Base-by-base conservation (phyloP, 2,888 invertebrate genomes). In the Liopterus haemorrhoidalis region DNA sequence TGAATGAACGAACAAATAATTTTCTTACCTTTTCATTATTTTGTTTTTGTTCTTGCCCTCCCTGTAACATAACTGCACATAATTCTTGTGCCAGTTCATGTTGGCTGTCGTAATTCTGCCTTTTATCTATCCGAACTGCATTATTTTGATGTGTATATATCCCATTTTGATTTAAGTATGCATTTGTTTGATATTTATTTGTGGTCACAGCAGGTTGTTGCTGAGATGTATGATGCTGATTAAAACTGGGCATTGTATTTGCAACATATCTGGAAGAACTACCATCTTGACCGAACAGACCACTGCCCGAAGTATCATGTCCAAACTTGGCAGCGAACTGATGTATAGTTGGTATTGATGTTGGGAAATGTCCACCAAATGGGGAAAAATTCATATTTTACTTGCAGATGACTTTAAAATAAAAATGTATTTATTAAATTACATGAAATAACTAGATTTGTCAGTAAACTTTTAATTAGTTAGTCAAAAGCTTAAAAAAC, bases 311-410 rank as follows among this genome's bases (percentile, higher is more conserved):
- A 4, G 38, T 62, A 24, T 68, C 68, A 68, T 76, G 62, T 69
- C 75, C 59, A 50, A 81, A 75, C 72, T 86, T 82, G 50, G 87
- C 82, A 22, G 84, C 79, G 67, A 88, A 88, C 68, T 89, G 88
- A 67, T 88, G 86, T 63, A 89, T 85, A 47, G 82, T 79, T 53
- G 87, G 85, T 57, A 87, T 79, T 56, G 82, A 76, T 54, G 81
- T 78, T 57, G 84, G 82, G 65, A 83, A 85, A 69, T 80, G 87
- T 59, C 83, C 81, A 59, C 85, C 84, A 67, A 88, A 89, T 54
- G 87, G 86, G 60, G 87, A 79, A 72, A 89, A 89, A 74, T 89
- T 89, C 89, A 89, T 89, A 62, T 59, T 64, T n/a, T n/a, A n/a
- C n/a, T n/a, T n/a, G n/a, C 48, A 33, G 41, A 15, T 39, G 36